Percentiles rank a stretch among this genome's conserved stretches.
These are phyloP conservation scores for Achroia grisella DNA, from an alignment of 1,140 invertebrate species.

Conservation along the genomic window DNA sequence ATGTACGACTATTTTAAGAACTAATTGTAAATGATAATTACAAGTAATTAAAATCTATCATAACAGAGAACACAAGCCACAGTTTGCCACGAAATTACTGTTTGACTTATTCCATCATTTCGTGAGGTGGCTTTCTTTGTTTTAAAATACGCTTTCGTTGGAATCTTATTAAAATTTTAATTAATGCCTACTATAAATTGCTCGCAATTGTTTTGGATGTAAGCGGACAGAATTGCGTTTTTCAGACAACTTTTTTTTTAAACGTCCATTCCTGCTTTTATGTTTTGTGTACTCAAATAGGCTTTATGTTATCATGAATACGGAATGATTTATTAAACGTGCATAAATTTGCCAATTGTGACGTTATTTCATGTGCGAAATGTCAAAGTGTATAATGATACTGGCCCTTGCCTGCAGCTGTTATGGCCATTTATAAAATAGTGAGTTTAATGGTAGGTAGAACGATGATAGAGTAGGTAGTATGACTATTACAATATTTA, in stretches of 20 bases:
- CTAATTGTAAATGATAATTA: slow-evolving; percentile 17
- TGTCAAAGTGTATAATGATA: too few relatives aligned
- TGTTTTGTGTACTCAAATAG: slow-evolving; percentile 7
- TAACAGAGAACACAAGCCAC: slow-evolving; percentile 21
- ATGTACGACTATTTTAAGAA: slow-evolving; percentile 6
- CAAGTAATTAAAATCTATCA: slow-evolving; percentile 26
- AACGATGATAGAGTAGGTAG: too few relatives aligned
- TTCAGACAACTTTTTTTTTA: slow-evolving; percentile 5
- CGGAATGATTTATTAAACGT: slow-evolving; percentile 5
- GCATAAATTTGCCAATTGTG: slow-evolving; percentile 1
- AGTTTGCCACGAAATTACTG: slow-evolving; percentile 24
- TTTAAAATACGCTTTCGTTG: slow-evolving; percentile 19
- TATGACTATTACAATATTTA: too few relatives aligned
- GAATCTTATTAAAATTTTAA: slow-evolving; percentile 42
- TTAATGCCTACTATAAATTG: slow-evolving; percentile 34
- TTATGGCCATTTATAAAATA: too few relatives aligned
- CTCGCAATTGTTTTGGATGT: slow-evolving; percentile 21
- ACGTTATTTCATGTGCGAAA: too few relatives aligned
- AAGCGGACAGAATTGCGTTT: slow-evolving; percentile 17
- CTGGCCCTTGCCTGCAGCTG: too few relatives aligned
- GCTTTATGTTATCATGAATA: slow-evolving; percentile 13
- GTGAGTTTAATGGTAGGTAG: too few relatives aligned
- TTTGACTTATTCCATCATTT: slow-evolving; percentile 29
- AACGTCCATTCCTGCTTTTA: slow-evolving; percentile 6
- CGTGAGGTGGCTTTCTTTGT: slow-evolving; percentile 28